These are phyloP conservation scores for Eubucco bourcierii DNA, from an alignment of 2,113 vertebrate species.

Conservation along the genomic window DNA sequence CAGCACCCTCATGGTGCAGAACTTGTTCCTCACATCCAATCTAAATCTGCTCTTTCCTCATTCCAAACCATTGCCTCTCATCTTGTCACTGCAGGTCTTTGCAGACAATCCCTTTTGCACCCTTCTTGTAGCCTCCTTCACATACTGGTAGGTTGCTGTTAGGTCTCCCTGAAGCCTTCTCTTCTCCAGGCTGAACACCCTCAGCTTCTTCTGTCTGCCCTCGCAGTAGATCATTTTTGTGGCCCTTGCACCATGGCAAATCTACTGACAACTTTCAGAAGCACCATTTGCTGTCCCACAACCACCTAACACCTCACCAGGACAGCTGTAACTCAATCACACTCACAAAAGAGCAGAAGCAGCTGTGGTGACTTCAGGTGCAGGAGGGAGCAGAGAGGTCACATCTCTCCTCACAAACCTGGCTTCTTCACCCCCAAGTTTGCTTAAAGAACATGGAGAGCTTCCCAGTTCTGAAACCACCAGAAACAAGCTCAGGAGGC, in stretches of 20 bases:
- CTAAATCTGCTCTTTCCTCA: no score
- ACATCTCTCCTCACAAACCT: background rate
- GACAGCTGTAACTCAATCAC: background rate
- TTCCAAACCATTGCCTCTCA: no score
- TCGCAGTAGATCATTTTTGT: no score
- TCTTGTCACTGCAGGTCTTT: no score
- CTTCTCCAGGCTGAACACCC: no score
- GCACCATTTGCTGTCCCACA: background rate
- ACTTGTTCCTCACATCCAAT: no score
- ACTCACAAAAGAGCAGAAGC: fast-evolving
- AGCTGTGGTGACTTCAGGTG: background rate
- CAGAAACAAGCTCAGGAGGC: background rate
- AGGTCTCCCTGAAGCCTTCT: no score
- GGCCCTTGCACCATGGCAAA: background rate
- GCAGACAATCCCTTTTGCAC: no score
- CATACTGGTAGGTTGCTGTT: no score
- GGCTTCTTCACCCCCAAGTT: background rate
- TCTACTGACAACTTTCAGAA: background rate
- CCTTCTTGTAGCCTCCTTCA: no score
- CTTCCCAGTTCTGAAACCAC: background rate
- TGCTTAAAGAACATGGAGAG: background rate
- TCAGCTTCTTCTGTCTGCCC: no score
- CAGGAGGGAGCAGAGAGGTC: background rate
- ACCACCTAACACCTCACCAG: fast-evolving
- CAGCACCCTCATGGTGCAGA: no score